Conservation (phyloP, 2,113 vertebrate species). For the Ceyx margarethae region DNA sequence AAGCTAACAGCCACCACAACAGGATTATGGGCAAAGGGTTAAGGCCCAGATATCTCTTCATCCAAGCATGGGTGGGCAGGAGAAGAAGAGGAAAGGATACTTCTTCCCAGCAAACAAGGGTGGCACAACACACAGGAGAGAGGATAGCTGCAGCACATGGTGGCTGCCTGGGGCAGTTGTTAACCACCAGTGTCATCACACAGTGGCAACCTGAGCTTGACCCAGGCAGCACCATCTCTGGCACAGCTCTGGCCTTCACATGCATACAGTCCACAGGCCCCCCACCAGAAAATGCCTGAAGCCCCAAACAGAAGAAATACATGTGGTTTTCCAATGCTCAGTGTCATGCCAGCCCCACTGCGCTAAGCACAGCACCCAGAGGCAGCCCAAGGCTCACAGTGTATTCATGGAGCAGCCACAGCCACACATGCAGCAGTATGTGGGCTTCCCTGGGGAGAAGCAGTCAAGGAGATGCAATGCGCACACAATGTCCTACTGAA, state of each 20-base stretch:
- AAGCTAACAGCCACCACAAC: fast-evolving
- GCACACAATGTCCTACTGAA: neutral
- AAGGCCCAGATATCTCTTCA: neutral
- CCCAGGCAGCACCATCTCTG: neutral
- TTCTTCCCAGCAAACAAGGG: neutral
- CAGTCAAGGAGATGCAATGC: neutral
- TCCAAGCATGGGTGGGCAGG: neutral
- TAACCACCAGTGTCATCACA: neutral
- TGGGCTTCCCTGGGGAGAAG: neutral
- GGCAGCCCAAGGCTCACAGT: neutral
- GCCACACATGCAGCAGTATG: neutral
- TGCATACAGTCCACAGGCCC: neutral
- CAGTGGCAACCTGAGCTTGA: neutral
- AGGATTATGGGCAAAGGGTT: neutral
- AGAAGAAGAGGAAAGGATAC: neutral
- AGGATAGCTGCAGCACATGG: neutral
- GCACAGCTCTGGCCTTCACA: neutral
- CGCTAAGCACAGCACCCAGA: neutral
- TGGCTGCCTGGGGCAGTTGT: neutral
- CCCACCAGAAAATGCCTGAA: neutral
- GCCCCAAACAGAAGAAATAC: neutral
- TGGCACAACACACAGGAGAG: neutral
- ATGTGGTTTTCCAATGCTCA: neutral
- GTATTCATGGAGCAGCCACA: neutral
- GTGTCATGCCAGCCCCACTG: neutral